Evolutionary conservation across 2,113 vertebrate genomes (phyloP).

Genomic region (Cacatua alba): DNA sequence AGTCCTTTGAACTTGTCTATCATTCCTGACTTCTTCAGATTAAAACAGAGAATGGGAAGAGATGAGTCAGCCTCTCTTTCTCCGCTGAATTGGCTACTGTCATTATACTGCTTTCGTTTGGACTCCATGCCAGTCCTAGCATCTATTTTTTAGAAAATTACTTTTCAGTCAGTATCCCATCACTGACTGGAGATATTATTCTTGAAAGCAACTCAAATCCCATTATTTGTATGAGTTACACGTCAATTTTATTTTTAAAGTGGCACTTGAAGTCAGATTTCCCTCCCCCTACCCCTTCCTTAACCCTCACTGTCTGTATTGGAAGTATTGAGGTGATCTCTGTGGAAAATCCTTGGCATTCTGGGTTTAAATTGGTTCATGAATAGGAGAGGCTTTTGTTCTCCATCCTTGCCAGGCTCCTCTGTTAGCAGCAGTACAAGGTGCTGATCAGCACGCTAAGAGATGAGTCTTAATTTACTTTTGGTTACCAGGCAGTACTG

Average conservation of each 20-base stretch:
- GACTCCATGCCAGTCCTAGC: background rate
- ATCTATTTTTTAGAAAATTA: background rate
- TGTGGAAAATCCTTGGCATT: background rate
- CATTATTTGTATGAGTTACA: background rate
- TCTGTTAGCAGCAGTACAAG: background rate
- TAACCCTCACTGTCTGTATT: background rate
- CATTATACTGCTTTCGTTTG: background rate
- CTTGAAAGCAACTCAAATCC: background rate
- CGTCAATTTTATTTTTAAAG: background rate
- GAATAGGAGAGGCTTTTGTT: background rate
- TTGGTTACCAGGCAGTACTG: background rate
- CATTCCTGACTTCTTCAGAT: background rate
- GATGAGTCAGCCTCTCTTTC: background rate
- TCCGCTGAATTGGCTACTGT: background rate
- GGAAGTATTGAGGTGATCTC: background rate
- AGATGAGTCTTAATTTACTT: background rate
- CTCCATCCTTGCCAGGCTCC: background rate
- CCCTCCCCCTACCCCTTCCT: accelerated
- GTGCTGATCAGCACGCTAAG: background rate
- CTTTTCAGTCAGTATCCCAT: background rate
- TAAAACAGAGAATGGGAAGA: background rate
- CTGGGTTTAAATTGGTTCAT: background rate
- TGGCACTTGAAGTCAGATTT: background rate
- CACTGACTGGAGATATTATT: background rate
- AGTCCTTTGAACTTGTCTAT: background rate